phyloP scores from a whole-genome alignment of 2,113 vertebrate genomes.

The Elachura formosa region DNA sequence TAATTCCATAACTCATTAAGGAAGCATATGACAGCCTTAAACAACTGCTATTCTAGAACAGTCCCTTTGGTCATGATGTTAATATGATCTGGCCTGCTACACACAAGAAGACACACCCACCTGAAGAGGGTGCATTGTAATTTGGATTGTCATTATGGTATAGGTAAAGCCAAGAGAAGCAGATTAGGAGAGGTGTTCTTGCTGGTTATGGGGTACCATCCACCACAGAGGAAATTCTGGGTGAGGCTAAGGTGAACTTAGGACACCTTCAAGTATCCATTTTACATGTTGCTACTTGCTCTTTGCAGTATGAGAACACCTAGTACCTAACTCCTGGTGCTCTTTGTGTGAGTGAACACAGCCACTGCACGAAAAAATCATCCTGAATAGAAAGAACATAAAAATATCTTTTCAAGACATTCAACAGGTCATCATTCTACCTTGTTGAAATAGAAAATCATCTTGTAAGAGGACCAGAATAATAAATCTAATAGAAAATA shows the following conservation, averaged over 20 bases:
- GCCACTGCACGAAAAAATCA: neutral
- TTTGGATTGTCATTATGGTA: neutral
- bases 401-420: neutral
- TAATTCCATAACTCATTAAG: neutral
- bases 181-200: fast-evolving
- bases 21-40: neutral
- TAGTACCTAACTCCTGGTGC: neutral
- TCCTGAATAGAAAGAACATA: neutral
- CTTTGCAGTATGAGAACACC: neutral
- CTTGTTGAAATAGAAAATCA: neutral
- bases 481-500: neutral
- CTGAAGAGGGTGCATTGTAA: neutral
- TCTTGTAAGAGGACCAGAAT: neutral
- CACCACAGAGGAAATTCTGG: neutral
- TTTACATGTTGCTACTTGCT: neutral
- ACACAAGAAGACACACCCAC: too few species aligned
- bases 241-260: neutral
- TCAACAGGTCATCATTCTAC: neutral
- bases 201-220: neutral
- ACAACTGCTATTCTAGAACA: neutral
- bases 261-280: neutral
- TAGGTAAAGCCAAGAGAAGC: neutral
- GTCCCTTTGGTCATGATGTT: neutral
- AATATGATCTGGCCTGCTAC: neutral
- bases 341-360: neutral